Percentiles rank a stretch among this genome's conserved stretches.
phyloP scores from a whole-genome alignment of 2,797 vertebrate species.

The Lateolabrax maculatus region DNA sequence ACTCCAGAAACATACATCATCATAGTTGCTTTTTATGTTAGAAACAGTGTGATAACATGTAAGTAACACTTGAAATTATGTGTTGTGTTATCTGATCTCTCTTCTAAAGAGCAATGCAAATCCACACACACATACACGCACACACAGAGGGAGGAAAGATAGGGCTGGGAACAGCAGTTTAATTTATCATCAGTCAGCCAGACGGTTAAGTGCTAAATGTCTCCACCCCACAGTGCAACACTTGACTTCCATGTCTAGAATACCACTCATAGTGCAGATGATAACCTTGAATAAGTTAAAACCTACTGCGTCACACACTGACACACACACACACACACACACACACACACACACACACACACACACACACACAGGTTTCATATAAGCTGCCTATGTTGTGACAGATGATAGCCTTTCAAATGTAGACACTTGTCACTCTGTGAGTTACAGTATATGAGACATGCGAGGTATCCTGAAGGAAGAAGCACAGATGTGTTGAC shows the following conservation, averaged over 20 bases:
- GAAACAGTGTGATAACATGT: background rate
- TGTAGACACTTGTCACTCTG: background rate
- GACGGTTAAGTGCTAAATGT: constrained; percentile 55
- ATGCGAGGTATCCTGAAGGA: background rate
- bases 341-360: constrained; percentile 5
- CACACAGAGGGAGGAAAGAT: background rate
- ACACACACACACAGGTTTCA: background rate
- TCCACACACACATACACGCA: background rate
- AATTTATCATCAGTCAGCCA: constrained; percentile 65
- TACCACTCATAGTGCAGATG: constrained; percentile 18
- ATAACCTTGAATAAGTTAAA: constrained; percentile 47
- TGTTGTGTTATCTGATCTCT: constrained; percentile 28
- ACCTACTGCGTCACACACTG: background rate
- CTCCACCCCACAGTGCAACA: constrained; percentile 50
- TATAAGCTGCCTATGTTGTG: constrained; percentile 25
- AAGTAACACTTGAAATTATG: background rate
- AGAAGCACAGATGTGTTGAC: constrained; percentile 9
- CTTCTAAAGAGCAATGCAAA: constrained; percentile 2
- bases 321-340: too few species aligned
- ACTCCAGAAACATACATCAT: background rate
- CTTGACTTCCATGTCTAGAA: constrained; percentile 39
- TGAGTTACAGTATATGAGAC: background rate
- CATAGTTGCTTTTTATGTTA: constrained; percentile 2
- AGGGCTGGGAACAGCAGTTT: constrained; percentile 39
- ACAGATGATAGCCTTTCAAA: constrained; percentile 25